Evolutionary conservation across 2,113 vertebrate genomes (phyloP), one percentile per base, ranked within the genome.

Genomic region (Hucho hucho): DNA sequence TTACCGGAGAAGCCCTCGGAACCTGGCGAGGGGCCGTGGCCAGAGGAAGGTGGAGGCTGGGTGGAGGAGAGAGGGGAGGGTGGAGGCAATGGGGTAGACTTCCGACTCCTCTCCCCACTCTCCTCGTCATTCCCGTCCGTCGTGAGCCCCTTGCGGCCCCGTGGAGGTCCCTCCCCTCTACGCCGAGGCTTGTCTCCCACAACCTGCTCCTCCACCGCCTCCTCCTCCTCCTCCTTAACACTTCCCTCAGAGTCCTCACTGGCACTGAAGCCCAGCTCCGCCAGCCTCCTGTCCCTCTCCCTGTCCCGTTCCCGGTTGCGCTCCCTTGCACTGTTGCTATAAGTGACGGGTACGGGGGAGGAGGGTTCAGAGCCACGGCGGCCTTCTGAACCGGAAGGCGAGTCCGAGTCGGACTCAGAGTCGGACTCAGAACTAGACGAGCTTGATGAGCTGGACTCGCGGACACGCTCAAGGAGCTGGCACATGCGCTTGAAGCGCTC

Each of bases 401-500:
- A 90, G 4, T 92, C 93, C 0, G 94, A 94, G 76, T 95, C 94
- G 0, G 95, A 95, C 78, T 96, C 96, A 0, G 96, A 97, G 84
- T 96, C 95, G 0, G 95, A 96, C 83, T 95, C 95, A 0, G 95
- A 97, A 81, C 94, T 95, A 43, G 96, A 96, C 47, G 94, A 95
- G 1, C 94, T 95, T 0, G 95, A 96, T 4, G 93, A 93, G 1
- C 93, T 94, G 0, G 94, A 95, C 37, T 92, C 91, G 0, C 92
- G 92, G 6, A 93, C 94, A 1, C 96, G 93, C 87, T 97, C 95
- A 81, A 97, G 84, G 69, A 96, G 90, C 89, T 94, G 94, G 80
- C 96, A 97, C 96, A 97, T 97, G 75, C 95, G 92, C 88, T 96
- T 96, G 71, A 97, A 97, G 24, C 95, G 94, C 78, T 97, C 96